These are phyloP conservation scores for Drosophila parthenogenetica DNA, from an alignment of 2,888 invertebrate species.

Conservation along the genomic window DNA sequence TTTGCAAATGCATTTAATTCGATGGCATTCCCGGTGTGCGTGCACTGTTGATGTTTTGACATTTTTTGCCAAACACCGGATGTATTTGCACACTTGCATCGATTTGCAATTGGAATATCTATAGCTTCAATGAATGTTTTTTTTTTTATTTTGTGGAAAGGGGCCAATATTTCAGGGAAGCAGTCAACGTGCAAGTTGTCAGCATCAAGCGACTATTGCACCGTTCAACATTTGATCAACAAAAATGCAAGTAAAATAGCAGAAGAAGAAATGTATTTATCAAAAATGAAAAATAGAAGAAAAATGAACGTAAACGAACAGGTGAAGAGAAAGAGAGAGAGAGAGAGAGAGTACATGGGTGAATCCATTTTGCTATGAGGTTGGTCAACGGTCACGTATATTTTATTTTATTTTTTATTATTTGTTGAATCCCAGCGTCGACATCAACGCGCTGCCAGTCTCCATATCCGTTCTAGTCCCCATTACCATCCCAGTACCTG, in stretches of 20 bases:
- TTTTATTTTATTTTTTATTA: constrained; percentile 24
- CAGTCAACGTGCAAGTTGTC: constrained; percentile 31
- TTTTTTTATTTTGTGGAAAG: no score
- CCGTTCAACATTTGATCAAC: constrained; percentile 66
- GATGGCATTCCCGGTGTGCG: constrained; percentile 4
- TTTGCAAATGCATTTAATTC: constrained; percentile 9
- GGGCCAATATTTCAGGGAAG: constrained; percentile 9
- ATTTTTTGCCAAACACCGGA: constrained; percentile 22
- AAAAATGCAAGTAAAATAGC: constrained; percentile 17
- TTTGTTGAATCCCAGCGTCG: constrained; percentile 47
- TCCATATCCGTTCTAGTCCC: constrained; percentile 5
- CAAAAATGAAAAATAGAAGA: constrained; percentile 37
- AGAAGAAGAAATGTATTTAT: constrained; percentile 48
- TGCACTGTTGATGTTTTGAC: constrained; percentile 11
- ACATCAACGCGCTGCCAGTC: constrained; percentile 54
- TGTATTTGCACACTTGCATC: constrained; percentile 14
- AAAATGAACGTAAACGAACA: constrained; percentile 46
- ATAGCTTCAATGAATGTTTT: not conserved
- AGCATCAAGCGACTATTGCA: constrained; percentile 50
- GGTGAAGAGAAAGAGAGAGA: constrained; percentile 29
- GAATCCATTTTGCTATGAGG: constrained; percentile 11
- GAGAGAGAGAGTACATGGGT: constrained; percentile 39
- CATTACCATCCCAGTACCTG: not conserved
- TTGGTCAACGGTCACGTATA: constrained; percentile 27
- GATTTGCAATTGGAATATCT: constrained; percentile 17